phyloP scores from a whole-genome alignment of 64 coral and sea anemone genomes.

The Montipora capricornis region DNA sequence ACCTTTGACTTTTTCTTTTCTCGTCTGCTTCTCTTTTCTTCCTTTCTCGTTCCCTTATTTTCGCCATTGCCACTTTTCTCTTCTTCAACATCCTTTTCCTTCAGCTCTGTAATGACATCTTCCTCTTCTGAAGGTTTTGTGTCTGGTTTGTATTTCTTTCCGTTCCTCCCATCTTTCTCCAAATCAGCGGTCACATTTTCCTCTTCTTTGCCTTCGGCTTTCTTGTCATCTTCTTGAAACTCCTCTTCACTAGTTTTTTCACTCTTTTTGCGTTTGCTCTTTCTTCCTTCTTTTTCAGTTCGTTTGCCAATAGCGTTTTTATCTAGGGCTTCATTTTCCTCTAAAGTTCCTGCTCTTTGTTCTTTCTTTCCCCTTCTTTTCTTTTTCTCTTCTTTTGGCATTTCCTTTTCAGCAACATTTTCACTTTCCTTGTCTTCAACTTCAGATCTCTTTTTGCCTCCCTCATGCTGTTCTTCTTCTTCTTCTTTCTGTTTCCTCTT shows the following conservation, averaged over 20 bases:
- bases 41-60: not conserved
- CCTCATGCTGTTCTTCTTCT: not conserved
- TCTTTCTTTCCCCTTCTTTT: slow-evolving; percentile 8
- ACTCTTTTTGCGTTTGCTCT: slow-evolving; percentile 16
- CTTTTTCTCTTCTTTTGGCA: slow-evolving; percentile 6
- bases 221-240: not conserved
- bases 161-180: not conserved
- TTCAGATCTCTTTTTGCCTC: not conserved
- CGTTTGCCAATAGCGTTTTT: not conserved
- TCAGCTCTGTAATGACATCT: not conserved
- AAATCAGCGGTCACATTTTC: slow-evolving; percentile 3
- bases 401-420: not conserved
- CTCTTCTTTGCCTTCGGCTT: slow-evolving; percentile 37
- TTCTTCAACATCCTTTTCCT: not conserved
- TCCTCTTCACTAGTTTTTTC: not conserved
- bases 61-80: not conserved
- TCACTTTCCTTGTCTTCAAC: not conserved
- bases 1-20: not conserved
- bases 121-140: not conserved
- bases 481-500: slow-evolving; percentile 22
- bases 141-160: slow-evolving; percentile 12
- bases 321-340: not conserved
- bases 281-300: not conserved
- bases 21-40: not conserved
- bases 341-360: not conserved